Base-by-base conservation (phyloP, 2,797 vertebrate species). In the Trachurus trachurus region DNA sequence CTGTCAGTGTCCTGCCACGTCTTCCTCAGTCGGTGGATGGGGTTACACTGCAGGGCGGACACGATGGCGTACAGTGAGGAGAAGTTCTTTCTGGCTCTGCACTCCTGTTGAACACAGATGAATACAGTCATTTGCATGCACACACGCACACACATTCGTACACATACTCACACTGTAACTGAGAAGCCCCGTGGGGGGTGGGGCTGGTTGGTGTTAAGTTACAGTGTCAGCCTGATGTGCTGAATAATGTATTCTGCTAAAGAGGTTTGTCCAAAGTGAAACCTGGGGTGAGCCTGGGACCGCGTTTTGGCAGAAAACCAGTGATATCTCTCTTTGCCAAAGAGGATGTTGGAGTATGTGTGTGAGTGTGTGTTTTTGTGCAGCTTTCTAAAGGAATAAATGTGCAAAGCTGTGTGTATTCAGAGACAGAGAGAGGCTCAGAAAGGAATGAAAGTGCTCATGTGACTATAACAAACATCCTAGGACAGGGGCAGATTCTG, bases 31-130 rank as follows among this genome's bases (percentile, higher is more conserved):
- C 97, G 94, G 89, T 98, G 97, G 87, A 98, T 92, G 17, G 97
- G 94, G 81, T 96, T 97, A 80, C 97, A 97, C 87, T 97, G 96
- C 85, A 98, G 92, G 1, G 96, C 97, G 0, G 97, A 97, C 74
- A 98, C 93, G 2, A 98, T 95, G 76, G 97, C 96, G 1, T 97
- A 97, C 66, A 98, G 93, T 0, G 97, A 97, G 19, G 97, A 98
- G 93, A 98, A 97, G 87, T 98, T 98, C 81, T 97, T 96, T 74
- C 96, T 94, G 49, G 91, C 93, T 70, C 96, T 84, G 76, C 97
- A 98, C 50, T 96, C 97, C 97, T 98, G 87, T 83, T 70, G 58
- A 84, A 63, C 40, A 80, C 58, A 63, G 19, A 72, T 19, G 11
- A 75, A 59, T 26, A 21, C 22, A 5, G 40, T 15, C 29, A 53